Evolutionary conservation across 2,113 vertebrate species (phyloP), one percentile per base, ranked within the genome.

Genomic region (Gavia stellata): DNA sequence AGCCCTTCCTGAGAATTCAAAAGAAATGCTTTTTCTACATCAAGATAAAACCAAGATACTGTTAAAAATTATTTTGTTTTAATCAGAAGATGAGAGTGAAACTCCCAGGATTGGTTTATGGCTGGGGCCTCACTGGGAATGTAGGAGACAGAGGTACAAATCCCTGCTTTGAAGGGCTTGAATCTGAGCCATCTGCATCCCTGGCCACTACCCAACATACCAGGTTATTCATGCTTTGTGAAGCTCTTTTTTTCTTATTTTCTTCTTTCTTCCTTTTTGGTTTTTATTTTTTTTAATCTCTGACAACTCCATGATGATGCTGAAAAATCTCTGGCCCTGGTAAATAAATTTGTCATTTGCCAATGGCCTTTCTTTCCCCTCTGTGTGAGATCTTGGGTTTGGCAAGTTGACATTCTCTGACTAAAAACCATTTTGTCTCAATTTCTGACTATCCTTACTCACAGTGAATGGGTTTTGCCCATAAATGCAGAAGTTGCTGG

Each of bases 161-260:
- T 88, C 68, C 47, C 14, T 88, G 28, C 55, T 93, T 78, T 92
- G 88, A 88, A 94, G 34, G 19, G 75, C 71, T 92, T 92, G 86
- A 94, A 78, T 81, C 75, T 29, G 77, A 92, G 80, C 91, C 91
- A 73, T 86, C 59, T 89, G 44, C 61, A 67, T 77, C 68, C 25
- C 72, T 92, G 88, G 83, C 72, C 62, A 17, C 38, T 86, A 36
- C 70, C 65, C 80, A 89, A 3, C 23, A 31, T 17, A 72, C 34
- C 81, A 85, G 70, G 84, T 89, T 96, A 65, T 84, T 89, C 3
- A 6, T 89, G 36, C 40, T 72, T 67, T 87, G 58, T 79, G 87
- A 92, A 85, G 44, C 44, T 86, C 44, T n/a, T n/a, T 52, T 85
- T 81, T 45, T 80, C 23, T 75, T 40, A 2, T 47, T 86, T 91